phyloP scores from a whole-genome alignment of 2,113 vertebrate species.

The Microcebus jonahi region DNA sequence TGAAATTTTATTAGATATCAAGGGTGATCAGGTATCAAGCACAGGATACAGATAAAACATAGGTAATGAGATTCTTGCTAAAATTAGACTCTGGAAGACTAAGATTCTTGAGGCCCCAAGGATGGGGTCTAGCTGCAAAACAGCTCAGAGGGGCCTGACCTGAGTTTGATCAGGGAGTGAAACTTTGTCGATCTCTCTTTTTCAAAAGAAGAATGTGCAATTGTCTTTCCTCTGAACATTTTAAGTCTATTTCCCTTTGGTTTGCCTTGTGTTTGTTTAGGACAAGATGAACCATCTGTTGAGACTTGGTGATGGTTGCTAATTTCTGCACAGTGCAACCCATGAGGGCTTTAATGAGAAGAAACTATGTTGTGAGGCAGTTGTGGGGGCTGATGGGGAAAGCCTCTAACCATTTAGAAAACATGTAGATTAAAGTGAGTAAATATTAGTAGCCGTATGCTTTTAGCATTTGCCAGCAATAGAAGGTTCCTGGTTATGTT shows the following conservation, averaged over 20 bases:
- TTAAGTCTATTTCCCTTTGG: neutral
- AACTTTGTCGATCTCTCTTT: neutral
- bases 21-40: neutral
- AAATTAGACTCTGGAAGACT: neutral
- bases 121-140: neutral
- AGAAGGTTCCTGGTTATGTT: neutral
- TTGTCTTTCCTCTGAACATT: neutral
- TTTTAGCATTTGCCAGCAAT: neutral
- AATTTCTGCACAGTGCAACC: neutral
- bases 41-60: neutral
- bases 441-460: neutral
- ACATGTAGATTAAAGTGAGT: neutral
- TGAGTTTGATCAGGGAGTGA: neutral
- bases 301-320: neutral
- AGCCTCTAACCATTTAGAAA: neutral
- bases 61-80: neutral
- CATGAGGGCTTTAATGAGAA: neutral
- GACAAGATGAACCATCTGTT: neutral
- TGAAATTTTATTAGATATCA: neutral
- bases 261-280: conserved; percentile 5
- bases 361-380: neutral
- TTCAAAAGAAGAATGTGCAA: neutral
- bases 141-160: neutral
- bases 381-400: neutral
- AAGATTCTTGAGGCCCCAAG: neutral